A percentile compares a stretch with the other conserved stretches of the same genome.
Conservation (phyloP, 1,140 invertebrate species). For the Bathynomus jamesi region DNA sequence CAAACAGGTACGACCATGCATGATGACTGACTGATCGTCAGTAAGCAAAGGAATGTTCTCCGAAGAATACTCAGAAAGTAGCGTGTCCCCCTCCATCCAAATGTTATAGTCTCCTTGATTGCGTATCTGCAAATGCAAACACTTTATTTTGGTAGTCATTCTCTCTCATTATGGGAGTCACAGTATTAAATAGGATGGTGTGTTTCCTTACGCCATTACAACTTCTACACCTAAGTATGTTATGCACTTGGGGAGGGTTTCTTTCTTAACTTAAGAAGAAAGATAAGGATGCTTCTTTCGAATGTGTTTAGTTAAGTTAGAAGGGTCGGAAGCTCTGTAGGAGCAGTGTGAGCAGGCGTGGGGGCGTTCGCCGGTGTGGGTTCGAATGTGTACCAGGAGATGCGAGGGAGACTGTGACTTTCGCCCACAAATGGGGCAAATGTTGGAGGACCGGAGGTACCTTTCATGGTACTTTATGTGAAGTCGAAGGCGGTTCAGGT, state of each 20-base stretch:
- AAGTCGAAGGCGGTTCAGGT: conserved; percentile 6
- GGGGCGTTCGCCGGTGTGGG: conserved; percentile 45
- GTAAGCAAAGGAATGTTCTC: too few relatives aligned
- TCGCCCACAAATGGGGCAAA: conserved; percentile 13
- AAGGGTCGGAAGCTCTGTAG: conserved; percentile 11
- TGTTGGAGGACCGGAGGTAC: conserved; percentile 9
- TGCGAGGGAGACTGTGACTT: conserved; percentile 39
- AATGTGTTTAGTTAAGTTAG: conserved; percentile 17
- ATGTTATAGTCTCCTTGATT: too few relatives aligned
- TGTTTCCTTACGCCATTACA: too few relatives aligned
- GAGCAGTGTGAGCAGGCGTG: conserved; percentile 37
- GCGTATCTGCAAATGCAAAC: too few relatives aligned
- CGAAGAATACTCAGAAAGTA: too few relatives aligned
- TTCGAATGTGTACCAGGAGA: conserved; percentile 45
- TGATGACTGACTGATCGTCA: too few relatives aligned
- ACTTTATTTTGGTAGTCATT: too few relatives aligned
- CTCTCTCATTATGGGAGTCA: too few relatives aligned
- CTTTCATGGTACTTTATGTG: conserved; percentile 15
- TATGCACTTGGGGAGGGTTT: background rate
- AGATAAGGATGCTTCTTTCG: background rate
- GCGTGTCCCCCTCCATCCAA: too few relatives aligned
- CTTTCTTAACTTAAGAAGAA: conserved; percentile 13
- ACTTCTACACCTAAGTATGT: background rate
- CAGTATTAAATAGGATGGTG: too few relatives aligned
- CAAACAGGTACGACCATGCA: too few relatives aligned